Evolutionary conservation across 2,888 invertebrate genomes (phyloP).

Genomic region (Pemphredon lugubris): DNA sequence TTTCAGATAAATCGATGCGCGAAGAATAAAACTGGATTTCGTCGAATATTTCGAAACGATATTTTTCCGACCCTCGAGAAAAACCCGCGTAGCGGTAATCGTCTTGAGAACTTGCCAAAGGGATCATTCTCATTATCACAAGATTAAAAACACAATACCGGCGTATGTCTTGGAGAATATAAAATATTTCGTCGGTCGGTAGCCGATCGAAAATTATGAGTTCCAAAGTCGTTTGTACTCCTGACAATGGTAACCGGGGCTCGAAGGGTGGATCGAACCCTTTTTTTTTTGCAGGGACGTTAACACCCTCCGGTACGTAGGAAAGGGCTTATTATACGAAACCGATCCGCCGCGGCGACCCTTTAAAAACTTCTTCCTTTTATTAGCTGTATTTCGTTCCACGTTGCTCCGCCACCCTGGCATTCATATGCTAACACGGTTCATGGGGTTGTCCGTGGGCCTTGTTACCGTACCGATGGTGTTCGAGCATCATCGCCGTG

Average conservation of each 20-base stretch:
- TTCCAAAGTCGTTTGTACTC: slow-evolving; percentile 46
- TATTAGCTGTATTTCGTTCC: slow-evolving; percentile 72
- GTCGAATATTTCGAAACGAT: not conserved
- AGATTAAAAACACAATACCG: slow-evolving; percentile 6
- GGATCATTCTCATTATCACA: slow-evolving; percentile 17
- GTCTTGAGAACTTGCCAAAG: not conserved
- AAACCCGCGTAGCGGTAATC: too few species aligned
- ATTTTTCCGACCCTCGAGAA: too few species aligned
- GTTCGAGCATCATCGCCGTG: slow-evolving; percentile 58
- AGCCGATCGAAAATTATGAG: slow-evolving; percentile 50
- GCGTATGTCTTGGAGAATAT: slow-evolving; percentile 25
- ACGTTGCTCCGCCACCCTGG: slow-evolving; percentile 54
- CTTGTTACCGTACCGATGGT: slow-evolving; percentile 68
- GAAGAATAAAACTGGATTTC: too few species aligned
- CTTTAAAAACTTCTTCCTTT: slow-evolving; percentile 67
- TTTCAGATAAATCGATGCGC: too few species aligned
- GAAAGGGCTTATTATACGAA: slow-evolving; percentile 69
- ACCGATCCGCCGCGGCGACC: slow-evolving; percentile 68
- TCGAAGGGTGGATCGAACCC: slow-evolving; percentile 50
- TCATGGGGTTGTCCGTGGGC: slow-evolving; percentile 63
- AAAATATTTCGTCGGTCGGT: slow-evolving; percentile 46
- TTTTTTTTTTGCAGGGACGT: slow-evolving; percentile 70
- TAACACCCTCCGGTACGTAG: slow-evolving; percentile 67
- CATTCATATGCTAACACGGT: slow-evolving; percentile 74
- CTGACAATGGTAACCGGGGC: slow-evolving; percentile 31